Percentiles rank a stretch among this genome's conserved stretches.
Evolutionary conservation across 2,888 invertebrate species (phyloP).

Genomic region (Sphecodes monilicornis): DNA sequence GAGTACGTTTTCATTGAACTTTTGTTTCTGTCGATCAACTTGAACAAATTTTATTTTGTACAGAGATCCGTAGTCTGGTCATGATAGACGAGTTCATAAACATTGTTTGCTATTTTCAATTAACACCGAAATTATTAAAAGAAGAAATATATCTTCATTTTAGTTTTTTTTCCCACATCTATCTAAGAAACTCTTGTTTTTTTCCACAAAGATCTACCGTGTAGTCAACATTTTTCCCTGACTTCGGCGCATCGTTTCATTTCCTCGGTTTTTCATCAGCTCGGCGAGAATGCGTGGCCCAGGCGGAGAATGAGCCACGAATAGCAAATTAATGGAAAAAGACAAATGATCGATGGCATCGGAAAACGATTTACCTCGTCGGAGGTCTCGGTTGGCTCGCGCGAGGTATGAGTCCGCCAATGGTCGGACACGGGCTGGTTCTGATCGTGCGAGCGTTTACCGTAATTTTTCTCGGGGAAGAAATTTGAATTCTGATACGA

Average conservation of each 20-base stretch:
- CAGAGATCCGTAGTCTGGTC: no score
- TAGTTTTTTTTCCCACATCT: no score
- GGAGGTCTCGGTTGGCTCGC: no score
- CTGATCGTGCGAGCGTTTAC: neutral
- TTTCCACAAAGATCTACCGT: neutral
- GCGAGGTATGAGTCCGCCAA: neutral
- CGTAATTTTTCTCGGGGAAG: neutral
- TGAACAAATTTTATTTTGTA: neutral
- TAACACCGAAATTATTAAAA: no score
- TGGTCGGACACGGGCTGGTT: neutral
- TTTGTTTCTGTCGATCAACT: no score
- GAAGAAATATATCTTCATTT: no score
- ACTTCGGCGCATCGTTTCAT: neutral
- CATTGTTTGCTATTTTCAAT: no score
- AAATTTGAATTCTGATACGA: neutral
- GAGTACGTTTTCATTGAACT: no score
- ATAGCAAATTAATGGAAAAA: constrained; percentile 5
- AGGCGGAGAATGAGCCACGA: neutral
- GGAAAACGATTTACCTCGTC: constrained; percentile 6
- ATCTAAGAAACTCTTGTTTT: no score
- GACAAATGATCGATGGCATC: constrained; percentile 10
- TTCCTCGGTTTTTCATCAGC: neutral
- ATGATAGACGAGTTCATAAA: no score
- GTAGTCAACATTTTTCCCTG: neutral
- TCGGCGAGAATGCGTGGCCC: neutral